phyloP scores from a whole-genome alignment of 2,797 vertebrate genomes.

The Vultur gryphus region DNA sequence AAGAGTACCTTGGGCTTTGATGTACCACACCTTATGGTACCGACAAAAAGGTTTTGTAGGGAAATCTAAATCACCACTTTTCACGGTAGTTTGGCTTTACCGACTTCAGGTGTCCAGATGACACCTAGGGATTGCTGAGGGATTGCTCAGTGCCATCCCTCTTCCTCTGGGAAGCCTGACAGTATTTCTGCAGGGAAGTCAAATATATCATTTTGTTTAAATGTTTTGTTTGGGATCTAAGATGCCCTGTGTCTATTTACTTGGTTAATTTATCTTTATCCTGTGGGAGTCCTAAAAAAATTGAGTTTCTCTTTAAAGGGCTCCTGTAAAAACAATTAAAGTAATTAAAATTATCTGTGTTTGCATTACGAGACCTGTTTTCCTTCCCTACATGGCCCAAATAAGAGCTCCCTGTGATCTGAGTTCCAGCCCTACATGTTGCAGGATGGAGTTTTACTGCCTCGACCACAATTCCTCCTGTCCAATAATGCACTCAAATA shows the following conservation, averaged over 20 bases:
- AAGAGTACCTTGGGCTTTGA: neutral
- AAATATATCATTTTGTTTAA: neutral
- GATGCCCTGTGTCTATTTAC: neutral
- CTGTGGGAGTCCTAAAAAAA: neutral
- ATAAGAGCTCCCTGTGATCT: neutral
- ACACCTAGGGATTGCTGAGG: neutral
- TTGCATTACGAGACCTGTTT: neutral
- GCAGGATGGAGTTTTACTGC: neutral
- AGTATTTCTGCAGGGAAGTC: neutral
- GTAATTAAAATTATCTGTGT: conserved; percentile 1
- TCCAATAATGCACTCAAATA: neutral
- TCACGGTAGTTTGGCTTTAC: neutral
- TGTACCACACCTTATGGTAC: neutral
- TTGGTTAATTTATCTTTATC: neutral
- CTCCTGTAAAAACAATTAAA: conserved; percentile 1
- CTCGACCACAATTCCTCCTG: neutral
- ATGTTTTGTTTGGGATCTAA: neutral
- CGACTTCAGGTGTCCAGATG: neutral
- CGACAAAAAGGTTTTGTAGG: neutral
- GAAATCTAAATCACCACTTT: neutral
- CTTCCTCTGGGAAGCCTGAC: neutral
- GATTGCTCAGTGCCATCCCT: neutral
- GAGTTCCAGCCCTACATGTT: neutral
- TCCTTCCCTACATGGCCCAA: neutral
- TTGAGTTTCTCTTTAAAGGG: neutral